Conservation (phyloP, 2,797 vertebrate species). For the Kryptopterus vitreolus region DNA sequence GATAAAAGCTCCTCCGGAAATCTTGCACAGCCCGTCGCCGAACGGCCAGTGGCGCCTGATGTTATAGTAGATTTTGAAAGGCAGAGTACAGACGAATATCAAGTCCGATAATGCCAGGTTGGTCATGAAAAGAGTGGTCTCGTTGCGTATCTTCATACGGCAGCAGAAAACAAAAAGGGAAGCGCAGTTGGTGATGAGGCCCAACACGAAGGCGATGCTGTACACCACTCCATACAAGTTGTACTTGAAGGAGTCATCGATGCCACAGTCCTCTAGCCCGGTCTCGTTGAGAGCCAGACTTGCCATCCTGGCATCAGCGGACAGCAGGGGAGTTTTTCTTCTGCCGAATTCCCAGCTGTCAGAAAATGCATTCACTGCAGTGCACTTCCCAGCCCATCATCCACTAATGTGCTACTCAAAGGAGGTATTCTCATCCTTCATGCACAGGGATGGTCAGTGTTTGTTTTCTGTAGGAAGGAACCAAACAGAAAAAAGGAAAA, state of each 20-base stretch:
- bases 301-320: conserved; percentile 65
- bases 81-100: conserved; percentile 93
- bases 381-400: conserved; percentile 41
- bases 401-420: not conserved
- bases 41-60: conserved; percentile 96
- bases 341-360: conserved; percentile 43
- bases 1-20: conserved; percentile 94
- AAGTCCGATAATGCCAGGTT: conserved; percentile 93
- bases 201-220: conserved; percentile 92
- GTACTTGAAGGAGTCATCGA: conserved; percentile 97
- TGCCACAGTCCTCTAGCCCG: conserved; percentile 86
- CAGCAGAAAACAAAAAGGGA: conserved; percentile 96
- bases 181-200: conserved; percentile 93
- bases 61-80: conserved; percentile 98
- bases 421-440: conserved; percentile 19
- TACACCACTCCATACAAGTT: conserved; percentile 93
- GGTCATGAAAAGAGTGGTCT: conserved; percentile 97
- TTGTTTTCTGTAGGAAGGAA: conserved; percentile 10
- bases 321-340: not conserved
- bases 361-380: conserved; percentile 16
- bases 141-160: conserved; percentile 90
- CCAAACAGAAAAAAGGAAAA: conserved; percentile 3
- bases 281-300: conserved; percentile 82
- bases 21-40: conserved; percentile 91
- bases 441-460: not conserved